Base-by-base conservation (phyloP, 2,797 vertebrate species). In the Galaxias olidus region DNA sequence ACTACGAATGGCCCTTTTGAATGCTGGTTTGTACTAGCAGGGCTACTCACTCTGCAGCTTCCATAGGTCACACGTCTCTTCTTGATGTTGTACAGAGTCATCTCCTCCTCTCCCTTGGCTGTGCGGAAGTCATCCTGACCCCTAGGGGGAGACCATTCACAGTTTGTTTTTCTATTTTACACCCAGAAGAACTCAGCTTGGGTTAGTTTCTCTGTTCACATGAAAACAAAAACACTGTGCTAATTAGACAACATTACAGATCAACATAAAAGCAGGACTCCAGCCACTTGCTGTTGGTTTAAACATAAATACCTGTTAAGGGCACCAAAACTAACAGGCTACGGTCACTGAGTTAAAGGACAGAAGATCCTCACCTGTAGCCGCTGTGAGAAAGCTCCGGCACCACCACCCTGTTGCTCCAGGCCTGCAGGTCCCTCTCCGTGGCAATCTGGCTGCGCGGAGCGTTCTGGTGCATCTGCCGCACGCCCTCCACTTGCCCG, bases 381-480 rank as follows among this genome's bases (percentile, higher is more conserved):
- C 79, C 69, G 80, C 92, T 93, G 14, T 76, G 5, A 1, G 90
- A 77, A 66, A 98, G 90, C 76, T 97, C 96, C 41, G 98, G 97
- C 12, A 99, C 96, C 79, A 99, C 94, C 45, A 99, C 95, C 78
- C 98, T 92, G 61, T 93, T 91, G 10, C 93, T 94, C 96, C 96
- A 98, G 48, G 96, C 96, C 88, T 97, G 96, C 50, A 98, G 89
- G 81, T 98, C 96, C 55, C 96, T 86, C 78, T 98, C 96, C 0
- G 96, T 98, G 60, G 97, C 96, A 73, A 98, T 98, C 76, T 99
- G 96, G 87, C 97, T 98, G 15, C 95, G 94, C 0, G 96, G 96
- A 7, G 97, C 95, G 5, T 98, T 98, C 75, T 96, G 95, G 79
- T 98, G 97, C 96, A 98, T 97, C 77, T 98, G 98, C 14, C 96